Conservation (phyloP, 2,797 vertebrate genomes). For the Psittacula derbiana region DNA sequence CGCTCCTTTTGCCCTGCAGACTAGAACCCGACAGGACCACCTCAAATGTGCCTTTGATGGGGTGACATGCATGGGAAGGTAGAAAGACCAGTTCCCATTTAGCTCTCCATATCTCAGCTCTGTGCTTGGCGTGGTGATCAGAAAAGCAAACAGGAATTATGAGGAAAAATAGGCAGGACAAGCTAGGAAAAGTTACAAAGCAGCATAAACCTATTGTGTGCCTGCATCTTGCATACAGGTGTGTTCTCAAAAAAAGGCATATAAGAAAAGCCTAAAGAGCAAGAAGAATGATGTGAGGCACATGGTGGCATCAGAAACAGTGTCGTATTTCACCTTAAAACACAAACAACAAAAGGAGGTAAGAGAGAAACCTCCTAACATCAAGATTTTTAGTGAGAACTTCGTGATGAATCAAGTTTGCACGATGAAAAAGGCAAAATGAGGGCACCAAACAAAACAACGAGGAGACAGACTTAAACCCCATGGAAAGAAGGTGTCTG, state of each 20-base stretch:
- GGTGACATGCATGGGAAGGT: neutral
- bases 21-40: neutral
- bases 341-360: neutral
- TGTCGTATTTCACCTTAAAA: neutral
- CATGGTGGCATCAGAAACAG: neutral
- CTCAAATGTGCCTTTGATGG: neutral
- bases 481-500: fast-evolving
- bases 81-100: neutral
- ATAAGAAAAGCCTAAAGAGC: neutral
- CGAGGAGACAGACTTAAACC: neutral
- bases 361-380: fast-evolving
- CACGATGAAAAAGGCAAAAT: neutral
- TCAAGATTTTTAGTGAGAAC: neutral
- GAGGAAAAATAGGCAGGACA: neutral
- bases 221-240: neutral
- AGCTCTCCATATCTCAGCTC: neutral
- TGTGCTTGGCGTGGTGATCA: neutral
- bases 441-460: neutral
- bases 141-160: neutral
- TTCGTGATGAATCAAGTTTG: neutral
- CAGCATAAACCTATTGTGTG: neutral
- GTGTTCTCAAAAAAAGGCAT: neutral
- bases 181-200: neutral
- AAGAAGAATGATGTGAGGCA: neutral
- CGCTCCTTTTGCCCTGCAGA: neutral